These are phyloP conservation scores for Darevskia mixta DNA, from an alignment of 2,797 vertebrate genomes.

Conservation along the genomic window DNA sequence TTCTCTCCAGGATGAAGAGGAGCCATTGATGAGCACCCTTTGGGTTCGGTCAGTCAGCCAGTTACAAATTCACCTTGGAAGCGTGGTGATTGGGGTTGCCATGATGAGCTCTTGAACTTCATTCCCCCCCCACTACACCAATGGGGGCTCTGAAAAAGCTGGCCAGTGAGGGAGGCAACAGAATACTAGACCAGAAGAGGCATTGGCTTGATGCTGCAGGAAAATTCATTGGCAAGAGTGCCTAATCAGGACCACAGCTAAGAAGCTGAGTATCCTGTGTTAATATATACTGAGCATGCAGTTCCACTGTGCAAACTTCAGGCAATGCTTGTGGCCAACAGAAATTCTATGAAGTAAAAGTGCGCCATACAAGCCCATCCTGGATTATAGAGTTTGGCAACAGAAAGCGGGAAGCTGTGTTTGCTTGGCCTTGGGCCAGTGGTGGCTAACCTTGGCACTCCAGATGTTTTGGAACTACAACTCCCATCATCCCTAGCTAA, in stretches of 20 bases:
- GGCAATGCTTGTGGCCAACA: neutral
- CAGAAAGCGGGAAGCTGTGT: too few relatives aligned
- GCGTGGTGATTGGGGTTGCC: neutral
- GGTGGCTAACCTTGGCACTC: too few relatives aligned
- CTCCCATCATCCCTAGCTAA: too few relatives aligned
- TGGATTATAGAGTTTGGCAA: neutral
- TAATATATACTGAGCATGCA: neutral
- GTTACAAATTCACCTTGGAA: neutral
- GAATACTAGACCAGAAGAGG: too few relatives aligned
- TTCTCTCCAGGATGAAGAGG: too few relatives aligned
- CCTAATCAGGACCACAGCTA: neutral
- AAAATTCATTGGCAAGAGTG: neutral
- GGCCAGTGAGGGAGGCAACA: neutral
- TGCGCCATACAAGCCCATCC: neutral
- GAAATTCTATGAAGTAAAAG: neutral
- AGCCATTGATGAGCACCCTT: too few relatives aligned
- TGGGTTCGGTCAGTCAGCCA: too few relatives aligned
- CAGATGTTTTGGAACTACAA: too few relatives aligned
- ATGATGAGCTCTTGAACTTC: neutral
- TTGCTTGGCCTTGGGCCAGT: neutral
- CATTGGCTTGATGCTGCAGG: neutral
- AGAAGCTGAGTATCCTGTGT: neutral
- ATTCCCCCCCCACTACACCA: neutral
- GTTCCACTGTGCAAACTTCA: neutral
- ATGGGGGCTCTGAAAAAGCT: neutral